Evolutionary conservation across 1,140 invertebrate genomes (phyloP), one percentile per base, ranked within the genome.

Genomic region (Doryteuthis pealeii): DNA sequence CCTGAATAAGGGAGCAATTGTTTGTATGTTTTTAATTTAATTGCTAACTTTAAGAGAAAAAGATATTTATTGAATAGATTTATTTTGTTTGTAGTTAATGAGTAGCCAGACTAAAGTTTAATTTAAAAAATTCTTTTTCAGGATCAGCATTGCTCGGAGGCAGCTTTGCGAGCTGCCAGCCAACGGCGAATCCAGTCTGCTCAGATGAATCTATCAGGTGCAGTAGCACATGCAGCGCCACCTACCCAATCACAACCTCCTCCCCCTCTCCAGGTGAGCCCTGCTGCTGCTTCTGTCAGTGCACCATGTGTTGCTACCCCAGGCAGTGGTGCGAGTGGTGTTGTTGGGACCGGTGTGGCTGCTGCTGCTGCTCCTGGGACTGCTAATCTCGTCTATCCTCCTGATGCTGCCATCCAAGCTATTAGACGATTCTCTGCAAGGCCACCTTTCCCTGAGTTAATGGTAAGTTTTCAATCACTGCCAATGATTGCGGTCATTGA

Each of bases 331-430:
- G 18, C 26, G 54, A 62, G 54, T 22, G 54, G 54, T 62, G 54
- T 2, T 62, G 54, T 62, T 62, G 26, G 54, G 22, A 28, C 22
- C 5, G 54, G 54, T 28, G 54, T 62, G 54, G 18, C 54, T 5
- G 54, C 54, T 18, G 54, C 54, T 22, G 14, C 74, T 66, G 28
- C 68, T 68, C 66, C 45, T 12, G 49, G 72, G 14, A 67, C 31
- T 22, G 22, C 75, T 32, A 70, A 78, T 40, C 77, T 82, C 68
- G 81, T 86, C 12, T 87, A 87, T 70, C 83, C 85, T 49, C 76
- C 79, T 31, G 85, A 88, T 80, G 86, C 86, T 76, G 86, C 86
- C n/a, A 78, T 82, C 73, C 86, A 87, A 74, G 86, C 86, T 40
- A 86, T 88, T 45, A 79, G 80, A 74, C 76, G 86, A 30, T 86